These are phyloP conservation scores for Nixonia krombeini DNA, from an alignment of 1,140 invertebrate genomes.

Conservation along the genomic window DNA sequence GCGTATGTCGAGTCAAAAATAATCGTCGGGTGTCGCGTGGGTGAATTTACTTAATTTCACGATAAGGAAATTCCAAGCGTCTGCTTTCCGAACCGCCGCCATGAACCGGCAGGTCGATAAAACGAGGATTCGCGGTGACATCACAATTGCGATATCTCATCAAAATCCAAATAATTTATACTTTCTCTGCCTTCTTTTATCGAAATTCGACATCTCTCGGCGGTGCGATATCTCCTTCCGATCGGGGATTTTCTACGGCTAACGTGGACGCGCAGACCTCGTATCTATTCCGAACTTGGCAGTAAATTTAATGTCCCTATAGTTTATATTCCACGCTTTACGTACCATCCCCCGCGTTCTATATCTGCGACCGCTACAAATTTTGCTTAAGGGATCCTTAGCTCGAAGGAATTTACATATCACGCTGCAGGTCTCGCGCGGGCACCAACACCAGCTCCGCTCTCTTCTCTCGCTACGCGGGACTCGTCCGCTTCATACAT, in stretches of 20 bases:
- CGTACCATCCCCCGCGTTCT: slow-evolving; percentile 35
- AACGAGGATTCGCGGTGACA: slow-evolving; percentile 11
- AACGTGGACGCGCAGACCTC: slow-evolving; percentile 22
- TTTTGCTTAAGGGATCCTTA: slow-evolving; percentile 41
- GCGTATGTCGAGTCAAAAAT: too few species aligned
- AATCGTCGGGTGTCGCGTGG: too few species aligned
- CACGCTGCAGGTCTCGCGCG: too few species aligned
- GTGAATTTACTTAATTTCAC: too few species aligned
- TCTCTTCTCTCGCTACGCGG: background rate
- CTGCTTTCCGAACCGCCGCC: too few species aligned
- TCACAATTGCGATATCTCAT: slow-evolving; percentile 21
- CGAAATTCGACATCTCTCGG: slow-evolving; percentile 7
- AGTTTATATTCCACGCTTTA: slow-evolving; percentile 39
- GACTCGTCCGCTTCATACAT: too few species aligned
- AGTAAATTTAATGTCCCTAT: slow-evolving; percentile 41
- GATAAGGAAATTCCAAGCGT: too few species aligned
- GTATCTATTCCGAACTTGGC: slow-evolving; percentile 36
- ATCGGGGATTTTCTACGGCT: slow-evolving; percentile 16
- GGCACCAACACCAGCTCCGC: background rate
- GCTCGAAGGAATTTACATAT: slow-evolving; percentile 30
- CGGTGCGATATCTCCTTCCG: slow-evolving; percentile 10
- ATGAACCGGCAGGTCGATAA: too few species aligned
- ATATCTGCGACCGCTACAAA: slow-evolving; percentile 26
- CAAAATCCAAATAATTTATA: slow-evolving; percentile 17
- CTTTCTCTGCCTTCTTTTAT: slow-evolving; percentile 8